Evolutionary conservation across 2,797 vertebrate genomes (phyloP), one percentile per base, ranked within the genome.

Genomic region (Premnoplex brunnescens): DNA sequence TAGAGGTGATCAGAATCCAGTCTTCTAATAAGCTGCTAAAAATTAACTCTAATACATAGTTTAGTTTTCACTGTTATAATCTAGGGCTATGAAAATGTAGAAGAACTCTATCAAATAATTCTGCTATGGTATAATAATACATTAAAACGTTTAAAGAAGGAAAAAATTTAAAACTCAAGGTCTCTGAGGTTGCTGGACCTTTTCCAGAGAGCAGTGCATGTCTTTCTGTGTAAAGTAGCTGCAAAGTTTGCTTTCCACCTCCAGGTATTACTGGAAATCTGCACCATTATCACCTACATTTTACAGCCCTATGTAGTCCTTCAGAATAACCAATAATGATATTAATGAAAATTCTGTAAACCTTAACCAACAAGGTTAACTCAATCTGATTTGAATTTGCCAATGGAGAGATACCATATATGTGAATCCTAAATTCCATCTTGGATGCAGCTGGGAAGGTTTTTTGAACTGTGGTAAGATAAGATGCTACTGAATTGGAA

Each of bases 1-100:
- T 98, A 97, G 98, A 98, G 98, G 98, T 98, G 98, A 98, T 98
- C 98, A 96, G 94, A 98, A 97, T 97, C 98, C 95, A 91, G 80
- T 87, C 76, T 92, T 97, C 96, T 97, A 97, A 97, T 93, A 84
- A 96, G 91, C 78, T 90, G 86, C 96, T 97, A 97, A 96, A 96
- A 90, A 98, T 97, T 98, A 98, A 98, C 86, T 78, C 94, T 89
- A 94, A 95, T 95, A 66, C 3, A 5, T 92, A 94, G 90, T 88
- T 94, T 95, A 91, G 90, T 93, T 93, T 79, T 91, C 76, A 64
- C 88, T 87, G 83, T 89, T 90, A 28, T 73, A 79, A 78, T 74
- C 62, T 4, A 59, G 94, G 95, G 95, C 96, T 96, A 93, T 93
- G 91, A 96, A 97, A 97, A 93, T 96, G 94, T 96, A 96, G 71